Base-by-base conservation (phyloP, 92 coral and sea anemone genomes). In the Porites evermanni region DNA sequence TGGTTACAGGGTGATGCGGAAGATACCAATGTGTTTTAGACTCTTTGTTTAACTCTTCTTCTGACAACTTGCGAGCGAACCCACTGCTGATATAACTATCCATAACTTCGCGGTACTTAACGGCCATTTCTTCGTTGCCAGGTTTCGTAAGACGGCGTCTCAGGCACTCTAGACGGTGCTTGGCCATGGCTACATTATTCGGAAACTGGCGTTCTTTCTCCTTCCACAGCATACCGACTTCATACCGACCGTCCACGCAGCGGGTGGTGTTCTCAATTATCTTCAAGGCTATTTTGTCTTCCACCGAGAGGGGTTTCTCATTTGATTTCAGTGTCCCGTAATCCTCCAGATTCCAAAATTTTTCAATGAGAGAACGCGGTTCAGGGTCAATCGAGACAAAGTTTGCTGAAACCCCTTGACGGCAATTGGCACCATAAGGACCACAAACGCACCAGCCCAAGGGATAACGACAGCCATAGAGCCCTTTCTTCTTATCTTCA, bases 381-480 rank as follows among this genome's bases (percentile, higher is more conserved):
- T 72, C 14, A 50, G 4, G 74, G 26, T 69, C 89, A 52, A 86
- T 59, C 12, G 86, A 78, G 20, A 85, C 69, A 79, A 82, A 64
- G 89, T 85, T 89, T 18, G 79, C 67, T 38, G 92, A 71, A 12
- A 77, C 87, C 24, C 44, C 80, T 50, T 63, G 77, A 53, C 38
- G 59, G 18, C 17, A 6, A 51, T 47, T 79, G 24, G 9, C 50
- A 21, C 71, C 77, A 66, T 24, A 68, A 20, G 73, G 79, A 20
- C 88, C 87, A 18, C 67, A 67, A 19, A 91, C 56, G 74, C 90
- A 70, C 94, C 88, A 92, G 2, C 93, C 93, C 19, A 92, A 85
- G 32, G 90, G 86, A 66, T 80, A 86, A 13, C 88, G 70, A 64
- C 64, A 85, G 13, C 89, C 91, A 76, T 85, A 92, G 8, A 90